Evolutionary conservation across 2,888 invertebrate genomes (phyloP), one percentile per base, ranked within the genome.

Genomic region (Teleiodes luculella): DNA sequence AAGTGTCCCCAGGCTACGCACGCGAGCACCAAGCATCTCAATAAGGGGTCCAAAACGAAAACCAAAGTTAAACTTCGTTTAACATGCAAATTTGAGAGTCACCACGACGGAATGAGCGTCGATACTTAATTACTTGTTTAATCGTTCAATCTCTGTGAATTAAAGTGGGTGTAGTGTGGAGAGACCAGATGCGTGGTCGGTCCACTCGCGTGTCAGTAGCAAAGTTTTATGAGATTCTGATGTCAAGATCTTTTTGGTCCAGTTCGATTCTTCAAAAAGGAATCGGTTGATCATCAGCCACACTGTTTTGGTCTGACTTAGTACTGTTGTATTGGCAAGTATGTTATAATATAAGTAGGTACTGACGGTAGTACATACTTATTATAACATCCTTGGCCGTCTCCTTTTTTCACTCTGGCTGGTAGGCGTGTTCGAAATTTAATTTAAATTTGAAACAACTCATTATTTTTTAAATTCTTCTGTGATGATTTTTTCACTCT

Each of bases 41-140:
- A 86, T 86, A 85, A 81, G 76, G 78, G 72, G 72, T 76, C 73
- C 75, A 85, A 84, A 87, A 87, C 80, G 81, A 89, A 86, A 84
- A 81, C 72, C 72, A 79, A 85, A 78, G 72, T 74, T 76, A 80
- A 84, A 84, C 85, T 88, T 89, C 88, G 89, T 88, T 89, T 89
- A 89, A 89, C 88, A 89, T 89, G 89, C 88, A 89, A 89, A 89
- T 89, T 88, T 89, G 86, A 89, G 79, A 89, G 83, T 83, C 76
- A 70, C 83, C 79, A 74, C 78, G 86, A 89, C 87, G 84, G 85
- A 85, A 87, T 86, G 84, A 84, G 80, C 84, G 86, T 84, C 82
- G 81, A 88, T 89, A 87, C 87, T 89, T 89, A 89, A 89, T 89
- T 89, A 89, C 87, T 83, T 75, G 68, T 78, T 85, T 88, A 88